phyloP scores from a whole-genome alignment of 1,140 invertebrate genomes.

The Drosophila yakuba region DNA sequence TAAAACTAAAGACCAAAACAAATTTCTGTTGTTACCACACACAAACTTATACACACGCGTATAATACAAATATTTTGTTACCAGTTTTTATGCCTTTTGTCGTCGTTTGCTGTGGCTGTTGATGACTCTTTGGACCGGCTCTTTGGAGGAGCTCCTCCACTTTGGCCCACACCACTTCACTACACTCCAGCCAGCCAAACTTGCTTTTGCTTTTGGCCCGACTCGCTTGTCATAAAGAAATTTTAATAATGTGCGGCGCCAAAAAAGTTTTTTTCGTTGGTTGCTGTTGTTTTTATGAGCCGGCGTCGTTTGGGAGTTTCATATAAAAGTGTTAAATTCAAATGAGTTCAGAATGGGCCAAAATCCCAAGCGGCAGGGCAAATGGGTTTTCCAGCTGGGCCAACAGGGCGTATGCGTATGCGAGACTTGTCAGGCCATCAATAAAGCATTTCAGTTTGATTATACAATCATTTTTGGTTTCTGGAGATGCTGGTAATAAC shows the following conservation, averaged over 20 bases:
- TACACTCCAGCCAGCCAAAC: conserved; percentile 8
- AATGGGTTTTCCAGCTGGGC: conserved; percentile 60
- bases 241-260: conserved; percentile 84
- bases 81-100: conserved; percentile 82
- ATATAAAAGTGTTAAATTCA: conserved; percentile 81
- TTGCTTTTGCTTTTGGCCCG: conserved; percentile 41
- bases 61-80: conserved; percentile 80
- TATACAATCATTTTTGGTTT: conserved; percentile 23
- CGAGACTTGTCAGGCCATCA: conserved; percentile 43
- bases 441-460: conserved; percentile 41
- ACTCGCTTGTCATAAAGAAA: conserved; percentile 80
- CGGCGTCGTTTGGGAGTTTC: conserved; percentile 55
- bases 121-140: conserved; percentile 62
- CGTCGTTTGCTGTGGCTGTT: conserved; percentile 60
- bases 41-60: conserved; percentile 19
- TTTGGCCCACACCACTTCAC: conserved; percentile 6
- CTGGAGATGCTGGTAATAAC: neutral
- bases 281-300: conserved; percentile 65
- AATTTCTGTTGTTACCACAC: conserved; percentile 64
- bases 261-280: conserved; percentile 66
- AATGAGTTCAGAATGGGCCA: conserved; percentile 72
- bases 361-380: conserved; percentile 38
- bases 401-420: conserved; percentile 63
- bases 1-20: conserved; percentile 81
- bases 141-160: conserved; percentile 27